phyloP scores from a whole-genome alignment of 2,113 vertebrate species.

The Thermophis baileyi region DNA sequence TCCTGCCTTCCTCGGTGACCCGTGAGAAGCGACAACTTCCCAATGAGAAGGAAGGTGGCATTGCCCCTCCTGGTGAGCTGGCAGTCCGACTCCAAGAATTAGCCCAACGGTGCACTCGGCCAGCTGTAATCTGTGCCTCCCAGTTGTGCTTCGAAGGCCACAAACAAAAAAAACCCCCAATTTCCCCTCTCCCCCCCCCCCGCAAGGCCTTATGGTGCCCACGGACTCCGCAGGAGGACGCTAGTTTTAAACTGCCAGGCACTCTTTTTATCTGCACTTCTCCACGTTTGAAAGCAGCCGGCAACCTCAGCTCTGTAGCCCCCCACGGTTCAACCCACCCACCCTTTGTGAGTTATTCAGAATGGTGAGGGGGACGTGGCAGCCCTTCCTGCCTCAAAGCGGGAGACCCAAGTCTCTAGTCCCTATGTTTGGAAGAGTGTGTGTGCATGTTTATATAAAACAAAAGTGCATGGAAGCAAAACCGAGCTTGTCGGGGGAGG shows the following conservation, averaged over 20 bases:
- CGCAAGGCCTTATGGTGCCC: neutral
- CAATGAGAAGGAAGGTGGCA: no score
- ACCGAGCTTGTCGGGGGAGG: neutral
- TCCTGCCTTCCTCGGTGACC: neutral
- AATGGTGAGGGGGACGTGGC: neutral
- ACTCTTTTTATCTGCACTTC: neutral
- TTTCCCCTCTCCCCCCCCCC: no score
- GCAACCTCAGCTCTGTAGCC: neutral
- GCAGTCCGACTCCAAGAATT: no score
- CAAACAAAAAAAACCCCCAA: no score
- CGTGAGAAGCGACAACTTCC: neutral
- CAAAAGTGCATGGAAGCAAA: neutral
- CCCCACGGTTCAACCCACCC: neutral
- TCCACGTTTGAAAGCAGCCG: neutral
- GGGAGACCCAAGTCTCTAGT: neutral
- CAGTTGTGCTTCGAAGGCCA: no score
- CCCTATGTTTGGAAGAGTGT: neutral
- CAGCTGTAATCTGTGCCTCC: neutral
- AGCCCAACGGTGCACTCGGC: neutral
- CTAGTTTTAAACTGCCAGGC: no score
- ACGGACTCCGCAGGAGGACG: neutral
- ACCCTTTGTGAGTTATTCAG: neutral
- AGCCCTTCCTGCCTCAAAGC: neutral
- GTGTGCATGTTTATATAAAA: neutral
- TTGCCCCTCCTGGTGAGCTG: fast-evolving